A percentile compares a stretch with the other conserved stretches of the same genome.
These are phyloP conservation scores for Dorcus hopei DNA, from an alignment of 2,888 invertebrate genomes.

Conservation along the genomic window DNA sequence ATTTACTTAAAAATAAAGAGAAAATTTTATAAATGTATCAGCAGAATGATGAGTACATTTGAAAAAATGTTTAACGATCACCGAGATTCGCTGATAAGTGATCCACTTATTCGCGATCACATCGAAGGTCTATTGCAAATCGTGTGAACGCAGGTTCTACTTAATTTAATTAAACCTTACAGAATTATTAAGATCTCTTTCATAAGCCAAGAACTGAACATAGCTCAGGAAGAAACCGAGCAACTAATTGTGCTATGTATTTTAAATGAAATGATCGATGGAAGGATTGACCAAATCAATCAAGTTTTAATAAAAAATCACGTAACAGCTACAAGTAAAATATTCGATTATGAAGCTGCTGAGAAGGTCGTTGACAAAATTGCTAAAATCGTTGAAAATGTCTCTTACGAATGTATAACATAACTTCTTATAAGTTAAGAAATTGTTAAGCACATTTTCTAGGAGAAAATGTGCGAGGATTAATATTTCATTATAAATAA, in stretches of 20 bases:
- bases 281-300: conserved; percentile 88
- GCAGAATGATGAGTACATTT: conserved; percentile 92
- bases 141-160: conserved; percentile 92
- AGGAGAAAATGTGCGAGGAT: too few species aligned
- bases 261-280: conserved; percentile 83
- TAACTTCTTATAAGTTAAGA: conserved; percentile 1
- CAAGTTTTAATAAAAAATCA: conserved; percentile 81
- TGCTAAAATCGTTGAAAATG: conserved; percentile 22
- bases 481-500: too few species aligned
- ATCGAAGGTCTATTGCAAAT: conserved; percentile 91
- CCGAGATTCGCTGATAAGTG: conserved; percentile 73
- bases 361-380: conserved; percentile 84
- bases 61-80: conserved; percentile 80
- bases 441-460: too few species aligned
- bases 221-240: conserved; percentile 90
- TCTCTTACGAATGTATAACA: conserved; percentile 16
- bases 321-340: conserved; percentile 59
- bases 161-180: conserved; percentile 94
- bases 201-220: conserved; percentile 89
- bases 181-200: conserved; percentile 94
- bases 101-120: conserved; percentile 96
- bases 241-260: conserved; percentile 94
- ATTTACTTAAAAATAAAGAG: too few species aligned
- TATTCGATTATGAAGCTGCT: conserved; percentile 81
- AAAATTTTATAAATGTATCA: too few species aligned